phyloP scores from a whole-genome alignment of 2,888 invertebrate species.

The Andricus quercusramuli region DNA sequence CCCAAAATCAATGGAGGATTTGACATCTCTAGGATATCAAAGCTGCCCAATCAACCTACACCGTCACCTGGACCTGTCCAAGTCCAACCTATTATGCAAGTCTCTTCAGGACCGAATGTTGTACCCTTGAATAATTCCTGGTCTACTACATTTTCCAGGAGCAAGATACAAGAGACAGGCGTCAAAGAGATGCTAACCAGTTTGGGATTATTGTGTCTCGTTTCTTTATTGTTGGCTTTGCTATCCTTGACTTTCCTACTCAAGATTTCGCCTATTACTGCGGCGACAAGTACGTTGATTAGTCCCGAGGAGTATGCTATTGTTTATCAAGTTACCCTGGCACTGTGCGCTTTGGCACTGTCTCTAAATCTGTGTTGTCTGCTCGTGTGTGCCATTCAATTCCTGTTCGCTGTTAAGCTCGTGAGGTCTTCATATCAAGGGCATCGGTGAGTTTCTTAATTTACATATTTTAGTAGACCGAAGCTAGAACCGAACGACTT shows the following conservation, averaged over 20 bases:
- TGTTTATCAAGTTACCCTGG: constrained; percentile 95
- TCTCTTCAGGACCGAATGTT: constrained; percentile 73
- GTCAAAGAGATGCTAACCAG: constrained; percentile 91
- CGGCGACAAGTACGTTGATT: constrained; percentile 80
- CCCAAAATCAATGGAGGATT: constrained; percentile 80
- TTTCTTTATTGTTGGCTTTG: constrained; percentile 90
- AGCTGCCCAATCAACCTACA: constrained; percentile 70
- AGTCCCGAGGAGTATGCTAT: constrained; percentile 90
- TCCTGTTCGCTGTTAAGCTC: constrained; percentile 95
- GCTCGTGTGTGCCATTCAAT: constrained; percentile 95
- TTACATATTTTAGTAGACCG: neutral
- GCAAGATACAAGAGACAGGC: constrained; percentile 80
- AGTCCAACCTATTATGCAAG: constrained; percentile 69
- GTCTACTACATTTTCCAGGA: constrained; percentile 67
- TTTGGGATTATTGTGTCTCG: constrained; percentile 90
- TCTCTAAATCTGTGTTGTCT: constrained; percentile 94
- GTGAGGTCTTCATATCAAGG: constrained; percentile 88
- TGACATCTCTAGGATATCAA: constrained; percentile 81
- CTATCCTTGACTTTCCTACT: constrained; percentile 91
- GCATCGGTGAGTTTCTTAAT: constrained; percentile 68
- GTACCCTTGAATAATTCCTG: constrained; percentile 69
- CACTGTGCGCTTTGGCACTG: constrained; percentile 92
- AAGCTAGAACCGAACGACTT: no score
- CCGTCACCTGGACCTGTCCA: constrained; percentile 75
- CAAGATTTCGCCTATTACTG: constrained; percentile 88